Evolutionary conservation across 1,140 invertebrate species (phyloP), one percentile per base, ranked within the genome.

Genomic region (Magallana gigas): DNA sequence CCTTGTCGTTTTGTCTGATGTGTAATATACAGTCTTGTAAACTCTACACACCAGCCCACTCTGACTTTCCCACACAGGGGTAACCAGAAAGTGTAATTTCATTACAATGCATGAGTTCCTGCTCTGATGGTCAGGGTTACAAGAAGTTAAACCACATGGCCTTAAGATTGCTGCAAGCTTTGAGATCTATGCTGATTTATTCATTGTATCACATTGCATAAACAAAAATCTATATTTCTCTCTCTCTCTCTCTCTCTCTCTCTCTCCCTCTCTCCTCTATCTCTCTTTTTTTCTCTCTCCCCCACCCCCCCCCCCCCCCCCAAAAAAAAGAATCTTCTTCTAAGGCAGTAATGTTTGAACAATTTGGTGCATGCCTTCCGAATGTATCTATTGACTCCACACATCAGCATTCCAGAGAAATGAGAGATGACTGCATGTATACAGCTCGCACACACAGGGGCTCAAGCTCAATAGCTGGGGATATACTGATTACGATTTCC

Each of bases 371-470:
- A 76, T 18, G 23, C 12, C 68, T 12, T 48, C 23, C 11, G 12
- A 76, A 23, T 29, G 68, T 76, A 76, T 76, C 68, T 76, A 76
- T 76, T 76, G 68, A 76, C 68, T 76, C 23, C 68, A 76, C 36
- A 76, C 23, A 76, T 23, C 68, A 76, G 68, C 68, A 76, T 76
- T 76, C 68, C 68, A 12, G 23, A 76, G 68, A 76, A 76, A 76
- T 76, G 68, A 76, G 68, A 76, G 18, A 18, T 76, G 23, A 76
- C 23, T 76, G 23, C 23, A 76, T 48, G 36, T 48, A 48, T 48
- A 48, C 36, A 48, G 36, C 36, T 48, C 36, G 5, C 36, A 76
- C 68, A 76, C 36, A 76, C 29, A 76, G 18, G n/a, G 23, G 14
- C 23, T 76, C 68, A 48, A 23, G 23, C 68, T 76, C 23, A 29